Evolutionary conservation across 2,113 vertebrate genomes (phyloP), one percentile per base, ranked within the genome.

Genomic region (Brachionichthys hirsutus): DNA sequence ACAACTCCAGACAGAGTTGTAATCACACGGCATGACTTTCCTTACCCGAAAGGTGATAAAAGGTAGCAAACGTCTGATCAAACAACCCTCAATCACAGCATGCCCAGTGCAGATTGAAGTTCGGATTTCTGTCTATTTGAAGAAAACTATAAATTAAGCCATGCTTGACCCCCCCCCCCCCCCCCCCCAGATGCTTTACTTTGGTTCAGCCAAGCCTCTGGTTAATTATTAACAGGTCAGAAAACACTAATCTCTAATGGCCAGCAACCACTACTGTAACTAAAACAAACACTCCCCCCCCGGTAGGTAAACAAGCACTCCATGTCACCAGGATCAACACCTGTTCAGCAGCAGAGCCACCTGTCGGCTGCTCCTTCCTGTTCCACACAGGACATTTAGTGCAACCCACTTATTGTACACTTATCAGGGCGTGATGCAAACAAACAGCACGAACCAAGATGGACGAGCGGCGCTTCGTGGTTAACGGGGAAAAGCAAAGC

Each of bases 171-270:
- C 42, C 42, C 35, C n/a, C n/a, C n/a, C n/a, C n/a, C n/a, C n/a
- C n/a, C n/a, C n/a, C n/a, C n/a, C n/a, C n/a, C n/a, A n/a, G 45
- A 66, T 56, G 36, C 15, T 5, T 2, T 18, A 18, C 5, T 40
- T 18, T n/a, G 40, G 24, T 48, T 77, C 14, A 46, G 6, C 30
- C 41, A 34, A 43, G 52, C 35, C 30, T 3, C 6, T 1, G n/a
- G 36, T 87, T 60, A 81, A 87, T 80, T 66, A 86, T 84, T 82
- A 46, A 87, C 55, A 6, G 3, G 19, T 14, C 16, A 22, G 62
- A 20, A 17, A 40, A n/a, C n/a, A n/a, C n/a, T n/a, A 49, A 74
- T 54, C 16, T 15, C 18, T 30, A 19, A 43, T 0, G 1, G 9
- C 56, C 14, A 22, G 19, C 22, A 73, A 15, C 54, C 10, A 35